Percentiles rank a stretch among this genome's conserved stretches.
Conservation (phyloP, 2,113 vertebrate genomes). For the Recurvirostra avosetta region DNA sequence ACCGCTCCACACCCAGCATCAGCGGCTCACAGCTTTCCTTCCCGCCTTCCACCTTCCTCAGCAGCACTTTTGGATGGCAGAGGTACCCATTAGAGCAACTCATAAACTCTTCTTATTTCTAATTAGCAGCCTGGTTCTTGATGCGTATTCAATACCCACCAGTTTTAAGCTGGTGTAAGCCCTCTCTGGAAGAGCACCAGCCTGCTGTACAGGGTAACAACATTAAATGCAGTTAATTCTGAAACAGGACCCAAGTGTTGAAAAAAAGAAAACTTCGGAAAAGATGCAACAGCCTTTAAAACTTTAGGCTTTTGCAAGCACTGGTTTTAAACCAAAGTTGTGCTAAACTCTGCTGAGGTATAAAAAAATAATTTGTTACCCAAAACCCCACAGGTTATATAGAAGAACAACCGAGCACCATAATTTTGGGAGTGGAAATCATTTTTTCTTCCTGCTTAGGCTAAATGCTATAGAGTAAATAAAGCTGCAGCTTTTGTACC, state of each 20-base stretch:
- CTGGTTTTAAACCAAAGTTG: not conserved
- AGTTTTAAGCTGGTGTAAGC: not conserved
- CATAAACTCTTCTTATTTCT: not conserved
- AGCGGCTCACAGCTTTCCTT: accelerated
- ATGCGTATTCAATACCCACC: too few relatives aligned
- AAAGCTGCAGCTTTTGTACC: not conserved
- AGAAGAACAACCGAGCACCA: not conserved
- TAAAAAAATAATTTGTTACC: not conserved
- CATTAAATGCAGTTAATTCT: not conserved
- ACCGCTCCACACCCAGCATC: accelerated
- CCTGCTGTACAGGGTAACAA: not conserved
- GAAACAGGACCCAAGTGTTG: not conserved
- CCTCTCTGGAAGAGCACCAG: not conserved
- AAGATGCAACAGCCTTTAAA: not conserved
- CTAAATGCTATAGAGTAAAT: not conserved
- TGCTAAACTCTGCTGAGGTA: not conserved
- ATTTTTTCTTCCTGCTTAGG: not conserved
- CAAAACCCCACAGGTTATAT: not conserved
- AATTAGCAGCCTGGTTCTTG: not conserved
- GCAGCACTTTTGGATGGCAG: not conserved
- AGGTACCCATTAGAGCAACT: not conserved
- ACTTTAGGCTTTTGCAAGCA: not conserved
- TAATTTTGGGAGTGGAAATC: not conserved
- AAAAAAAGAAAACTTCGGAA: not conserved
- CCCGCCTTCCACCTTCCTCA: accelerated